Percentiles rank a stretch among this genome's conserved stretches.
Conservation (phyloP, 2,113 vertebrate genomes). For the Phycodurus eques region DNA sequence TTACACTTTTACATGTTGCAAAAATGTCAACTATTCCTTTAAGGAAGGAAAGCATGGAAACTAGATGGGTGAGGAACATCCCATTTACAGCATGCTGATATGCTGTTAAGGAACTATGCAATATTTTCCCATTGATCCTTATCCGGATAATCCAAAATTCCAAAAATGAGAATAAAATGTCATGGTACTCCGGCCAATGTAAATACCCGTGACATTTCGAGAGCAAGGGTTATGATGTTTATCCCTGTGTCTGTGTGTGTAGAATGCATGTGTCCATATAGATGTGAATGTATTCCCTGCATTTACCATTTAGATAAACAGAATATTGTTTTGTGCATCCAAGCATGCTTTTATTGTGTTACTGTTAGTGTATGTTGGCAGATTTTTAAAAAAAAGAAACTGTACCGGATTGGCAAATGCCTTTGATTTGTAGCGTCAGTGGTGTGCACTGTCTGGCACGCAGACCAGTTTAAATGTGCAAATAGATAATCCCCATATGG, state of each 20-base stretch:
- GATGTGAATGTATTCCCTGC: conserved; percentile 4
- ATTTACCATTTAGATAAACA: background rate
- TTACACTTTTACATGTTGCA: too few species aligned
- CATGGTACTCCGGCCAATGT: conserved; percentile 49
- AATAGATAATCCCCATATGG: conserved; percentile 50
- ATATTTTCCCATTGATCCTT: conserved; percentile 34
- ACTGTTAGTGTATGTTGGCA: conserved; percentile 10
- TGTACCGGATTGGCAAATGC: conserved; percentile 36
- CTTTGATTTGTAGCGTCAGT: background rate
- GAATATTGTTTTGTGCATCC: background rate
- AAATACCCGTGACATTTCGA: conserved; percentile 58
- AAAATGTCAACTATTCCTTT: background rate
- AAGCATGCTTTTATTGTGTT: background rate
- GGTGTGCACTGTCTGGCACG: conserved; percentile 18
- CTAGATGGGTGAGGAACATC: conserved; percentile 28
- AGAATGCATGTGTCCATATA: conserved; percentile 9
- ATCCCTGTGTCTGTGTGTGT: conserved; percentile 20
- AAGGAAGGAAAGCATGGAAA: conserved; percentile 10
- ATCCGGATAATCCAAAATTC: conserved; percentile 54
- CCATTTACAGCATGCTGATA: conserved; percentile 49
- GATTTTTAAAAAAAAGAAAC: conserved; percentile 2
- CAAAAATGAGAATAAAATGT: conserved; percentile 61
- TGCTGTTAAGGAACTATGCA: conserved; percentile 45
- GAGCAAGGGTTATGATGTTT: conserved; percentile 38
- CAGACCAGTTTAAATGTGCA: conserved; percentile 31